Base-by-base conservation (phyloP, 2,888 invertebrate species). In the Dryococelus australis region DNA sequence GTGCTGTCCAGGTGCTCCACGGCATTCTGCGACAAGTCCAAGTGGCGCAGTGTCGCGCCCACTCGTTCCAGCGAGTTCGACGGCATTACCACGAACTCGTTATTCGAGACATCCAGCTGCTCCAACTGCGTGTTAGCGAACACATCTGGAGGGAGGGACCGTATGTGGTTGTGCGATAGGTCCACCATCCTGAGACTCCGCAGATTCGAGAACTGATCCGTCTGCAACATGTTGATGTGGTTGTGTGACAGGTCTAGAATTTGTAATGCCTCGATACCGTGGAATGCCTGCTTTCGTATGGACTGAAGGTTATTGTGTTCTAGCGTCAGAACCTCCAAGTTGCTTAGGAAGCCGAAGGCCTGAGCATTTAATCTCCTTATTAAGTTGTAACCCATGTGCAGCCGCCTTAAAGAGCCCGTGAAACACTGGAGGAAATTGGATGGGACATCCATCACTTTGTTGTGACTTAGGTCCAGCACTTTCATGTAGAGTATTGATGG, bases 1-100 rank as follows among this genome's bases (percentile, higher is more conserved):
- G 96, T 97, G 90, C 96, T 96, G 92, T 98, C 98, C 90, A 98
- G 94, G 91, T 97, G 97, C 91, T 98, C 97, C 89, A 98, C 94
- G 89, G 94, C 95, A 92, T 98, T 98, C 89, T 95, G 94, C 0
- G 96, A 95, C 91, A 98, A 93, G 91, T 97, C 96, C 88, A 98
- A 94, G 91, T 95, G 95, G 86, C 97, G 93, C 88, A 98, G 92
- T 0, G 97, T 97, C 90, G 96, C 95, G 8, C 97, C 97, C 35
- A 97, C 95, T 92, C 97, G 97, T 0, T 96, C 94, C 88, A 97
- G 94, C 28, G 97, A 96, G 43, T 95, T 94, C 51, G 96, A 96
- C 0, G 97, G 97, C 91, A 97, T 96, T n/a, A 96, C 94, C 5
- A 95, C 95, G 90, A 98, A 95, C 90, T 95, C 95, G 91, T 98